Evolutionary conservation across 2,113 vertebrate genomes (phyloP), one percentile per base, ranked within the genome.

Genomic region (Leptobrachium leishanense): DNA sequence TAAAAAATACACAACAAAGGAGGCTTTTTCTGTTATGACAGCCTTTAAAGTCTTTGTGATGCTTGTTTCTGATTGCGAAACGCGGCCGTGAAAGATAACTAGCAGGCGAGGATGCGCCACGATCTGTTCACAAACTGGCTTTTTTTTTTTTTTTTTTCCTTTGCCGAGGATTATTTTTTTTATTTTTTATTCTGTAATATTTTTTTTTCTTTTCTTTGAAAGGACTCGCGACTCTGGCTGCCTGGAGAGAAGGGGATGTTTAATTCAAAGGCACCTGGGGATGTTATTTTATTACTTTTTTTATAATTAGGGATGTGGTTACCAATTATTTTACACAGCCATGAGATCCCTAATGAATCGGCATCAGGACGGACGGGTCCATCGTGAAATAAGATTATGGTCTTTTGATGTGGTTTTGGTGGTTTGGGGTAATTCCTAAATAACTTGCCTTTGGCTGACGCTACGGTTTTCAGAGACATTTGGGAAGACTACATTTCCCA

Each of bases 211-310:
- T 31, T 31, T 31, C 20, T 53, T 63, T 79, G 69, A 79, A 72
- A 79, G 70, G 40, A 65, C 46, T 79, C 1, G 42, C 39, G 62
- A 66, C 62, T 79, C 31, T 5, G 62, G 72, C 76, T 72, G 39
- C 70, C 63, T 44, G 77, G 9, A 55, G 69, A 39, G 59, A 54
- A 15, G 62, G 40, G 77, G 67, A 79, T 72, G 62, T 73, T 79
- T 79, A 79, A 79, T 79, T 79, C 77, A 79, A 79, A 79, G 77
- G 70, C 70, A 79, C 77, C 77, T 79, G 77, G 62, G 70, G 69
- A 73, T 42, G 39, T 79, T 65, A 55, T 79, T 69, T 73, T 79
- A 79, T 57, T 78, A 73, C 69, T 72, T 66, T 57, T 65, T 73
- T 44, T 79, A 73, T 79, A 79, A 79, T 79, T 79, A 79, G 77